phyloP scores from a whole-genome alignment of 2,113 vertebrate species.

The human (Homo sapiens) region DNA sequence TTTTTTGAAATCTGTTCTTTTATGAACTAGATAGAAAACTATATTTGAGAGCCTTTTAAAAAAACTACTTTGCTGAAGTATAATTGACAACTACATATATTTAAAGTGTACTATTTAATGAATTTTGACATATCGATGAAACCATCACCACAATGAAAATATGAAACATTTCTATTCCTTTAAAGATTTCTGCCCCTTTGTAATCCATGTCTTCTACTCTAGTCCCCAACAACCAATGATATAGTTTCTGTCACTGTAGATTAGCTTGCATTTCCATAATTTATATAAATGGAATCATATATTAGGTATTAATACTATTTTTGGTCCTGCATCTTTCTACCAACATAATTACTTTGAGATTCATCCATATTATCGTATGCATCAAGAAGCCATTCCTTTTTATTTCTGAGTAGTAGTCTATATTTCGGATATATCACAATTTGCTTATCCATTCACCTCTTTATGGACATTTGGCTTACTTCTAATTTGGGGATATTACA shows the following conservation, averaged over 20 bases:
- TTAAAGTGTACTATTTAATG: neutral
- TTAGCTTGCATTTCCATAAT: neutral
- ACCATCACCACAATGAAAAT: neutral
- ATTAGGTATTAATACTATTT: neutral
- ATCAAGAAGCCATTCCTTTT: neutral
- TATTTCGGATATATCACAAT: neutral
- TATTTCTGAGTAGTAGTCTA: neutral
- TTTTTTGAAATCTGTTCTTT: constrained; percentile 11
- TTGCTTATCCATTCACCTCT: neutral
- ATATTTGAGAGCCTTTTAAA: neutral
- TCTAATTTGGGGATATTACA: neutral
- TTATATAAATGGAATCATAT: neutral
- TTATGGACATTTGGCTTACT: neutral
- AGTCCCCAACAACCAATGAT: neutral
- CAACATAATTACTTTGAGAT: neutral
- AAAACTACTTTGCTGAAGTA: neutral
- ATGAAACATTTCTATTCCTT: neutral
- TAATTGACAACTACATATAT: neutral
- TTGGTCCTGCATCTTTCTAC: neutral
- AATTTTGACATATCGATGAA: neutral
- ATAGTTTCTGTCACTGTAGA: neutral
- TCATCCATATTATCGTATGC: neutral
- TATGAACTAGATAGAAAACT: constrained; percentile 8
- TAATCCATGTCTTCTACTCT: neutral
- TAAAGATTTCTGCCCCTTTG: neutral